phyloP scores from a whole-genome alignment of 2,888 invertebrate genomes.

The Watsonalla binaria region DNA sequence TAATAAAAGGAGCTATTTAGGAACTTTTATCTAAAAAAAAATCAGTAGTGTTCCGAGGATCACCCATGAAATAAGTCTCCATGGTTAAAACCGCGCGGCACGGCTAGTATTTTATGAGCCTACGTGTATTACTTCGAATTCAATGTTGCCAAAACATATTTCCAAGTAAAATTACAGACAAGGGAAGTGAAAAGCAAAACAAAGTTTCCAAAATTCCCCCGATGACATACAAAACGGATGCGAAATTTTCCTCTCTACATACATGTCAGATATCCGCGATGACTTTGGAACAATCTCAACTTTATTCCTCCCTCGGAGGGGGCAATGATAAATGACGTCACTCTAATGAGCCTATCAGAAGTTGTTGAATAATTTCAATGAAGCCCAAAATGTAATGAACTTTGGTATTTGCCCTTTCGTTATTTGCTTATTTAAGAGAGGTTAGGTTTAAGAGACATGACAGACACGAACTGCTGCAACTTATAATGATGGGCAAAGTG shows the following conservation, averaged over 20 bases:
- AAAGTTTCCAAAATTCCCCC: neutral
- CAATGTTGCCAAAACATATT: neutral
- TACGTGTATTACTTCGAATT: no score
- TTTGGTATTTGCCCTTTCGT: neutral
- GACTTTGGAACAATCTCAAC: slow-evolving; percentile 16
- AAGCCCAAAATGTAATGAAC: slow-evolving; percentile 6
- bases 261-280: slow-evolving; percentile 34
- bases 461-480: no score
- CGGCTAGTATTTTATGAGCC: no score
- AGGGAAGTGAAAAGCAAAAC: neutral
- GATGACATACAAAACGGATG: slow-evolving; percentile 21
- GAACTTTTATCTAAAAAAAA: no score
- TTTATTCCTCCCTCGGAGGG: slow-evolving; percentile 15
- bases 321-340: slow-evolving; percentile 36
- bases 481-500: no score
- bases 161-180: neutral
- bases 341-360: slow-evolving; percentile 43
- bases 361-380: slow-evolving; percentile 44
- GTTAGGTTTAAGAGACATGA: no score
- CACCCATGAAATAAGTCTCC: no score
- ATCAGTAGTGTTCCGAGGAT: no score
- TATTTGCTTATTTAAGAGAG: neutral
- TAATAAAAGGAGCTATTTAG: no score
- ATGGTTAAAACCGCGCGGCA: no score
- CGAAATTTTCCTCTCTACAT: slow-evolving; percentile 28